Conservation (phyloP, 2,113 vertebrate genomes). For the Antidorcas marsupialis region DNA sequence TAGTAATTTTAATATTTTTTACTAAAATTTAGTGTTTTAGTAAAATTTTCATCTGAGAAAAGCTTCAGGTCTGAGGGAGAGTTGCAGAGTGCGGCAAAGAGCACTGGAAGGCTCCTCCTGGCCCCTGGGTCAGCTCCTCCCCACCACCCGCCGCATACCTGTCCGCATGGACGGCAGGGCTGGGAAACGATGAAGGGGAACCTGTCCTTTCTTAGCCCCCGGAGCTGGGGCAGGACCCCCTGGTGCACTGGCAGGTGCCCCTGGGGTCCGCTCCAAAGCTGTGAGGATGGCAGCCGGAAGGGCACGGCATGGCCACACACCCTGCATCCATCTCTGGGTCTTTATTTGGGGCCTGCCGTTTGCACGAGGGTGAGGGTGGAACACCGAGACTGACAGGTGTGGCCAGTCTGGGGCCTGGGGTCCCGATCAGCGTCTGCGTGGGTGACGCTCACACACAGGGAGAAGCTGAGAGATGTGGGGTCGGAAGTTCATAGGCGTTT, state of each 20-base stretch:
- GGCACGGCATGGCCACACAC: accelerated
- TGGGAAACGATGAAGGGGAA: background rate
- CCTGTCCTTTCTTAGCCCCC: background rate
- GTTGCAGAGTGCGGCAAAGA: background rate
- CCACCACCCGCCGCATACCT: background rate
- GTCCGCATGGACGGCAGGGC: background rate
- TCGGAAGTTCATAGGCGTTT: accelerated
- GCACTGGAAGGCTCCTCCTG: background rate
- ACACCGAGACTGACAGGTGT: background rate
- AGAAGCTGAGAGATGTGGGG: accelerated
- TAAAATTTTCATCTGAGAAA: background rate
- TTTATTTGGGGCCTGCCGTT: background rate
- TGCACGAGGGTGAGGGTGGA: background rate
- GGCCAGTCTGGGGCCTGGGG: background rate
- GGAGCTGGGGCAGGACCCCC: background rate
- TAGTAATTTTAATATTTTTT: background rate
- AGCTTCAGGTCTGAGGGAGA: background rate
- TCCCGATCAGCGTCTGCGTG: accelerated
- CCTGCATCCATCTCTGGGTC: accelerated
- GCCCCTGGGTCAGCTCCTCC: background rate
- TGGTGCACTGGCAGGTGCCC: accelerated
- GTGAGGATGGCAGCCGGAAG: accelerated
- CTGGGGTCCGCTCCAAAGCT: accelerated
- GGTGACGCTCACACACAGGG: background rate
- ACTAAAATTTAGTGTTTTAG: background rate